Base-by-base conservation (phyloP, 2,113 vertebrate species). In the Tychaedon coryphoeus region DNA sequence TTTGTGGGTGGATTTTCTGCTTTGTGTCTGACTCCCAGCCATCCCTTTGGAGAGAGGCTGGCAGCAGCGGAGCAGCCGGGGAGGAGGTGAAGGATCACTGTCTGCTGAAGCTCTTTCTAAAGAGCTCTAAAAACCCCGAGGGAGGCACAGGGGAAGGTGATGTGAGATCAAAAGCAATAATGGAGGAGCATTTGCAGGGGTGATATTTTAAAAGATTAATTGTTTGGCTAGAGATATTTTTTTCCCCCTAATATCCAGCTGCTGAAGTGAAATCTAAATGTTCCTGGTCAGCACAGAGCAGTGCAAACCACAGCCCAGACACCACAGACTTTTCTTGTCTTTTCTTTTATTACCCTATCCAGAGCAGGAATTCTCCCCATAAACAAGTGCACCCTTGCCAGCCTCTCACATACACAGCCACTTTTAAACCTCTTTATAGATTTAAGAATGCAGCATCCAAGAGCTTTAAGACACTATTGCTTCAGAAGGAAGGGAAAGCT, bases 391-490 rank as follows among this genome's bases (percentile, higher is more conserved):
- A 65, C 43, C 62, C 84, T 62, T 51, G 79, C 60, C 83, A 93
- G 67, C 65, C 69, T 91, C 78, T 91, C 62, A 12, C 76, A 77
- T 6, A 51, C 42, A n/a, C 28, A 88, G 67, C 42, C 72, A 31
- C 72, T 92, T 86, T 62, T 54, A 88, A 86, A 86, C 34, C 84
- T 70, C 74, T 92, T 73, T 86, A 93, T 62, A 88, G 94, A 90
- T 93, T 86, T 80, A 60, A 93, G 94, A 92, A 48, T 29, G 47
- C 56, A 80, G 58, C 51, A 83, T 95, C 78, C 82, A 51, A 73
- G 90, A 93, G 78, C 90, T 93, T 95, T 93, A 95, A 96, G 85
- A 93, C 64, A 69, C 74, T 74, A 25, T 61, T 82, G 77, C 86
- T 95, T 94, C 82, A 78, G 73, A 85, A 81, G 72, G 90, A 91